Evolutionary conservation across 1,140 invertebrate species (phyloP).

Genomic region (Cephus cinctus): DNA sequence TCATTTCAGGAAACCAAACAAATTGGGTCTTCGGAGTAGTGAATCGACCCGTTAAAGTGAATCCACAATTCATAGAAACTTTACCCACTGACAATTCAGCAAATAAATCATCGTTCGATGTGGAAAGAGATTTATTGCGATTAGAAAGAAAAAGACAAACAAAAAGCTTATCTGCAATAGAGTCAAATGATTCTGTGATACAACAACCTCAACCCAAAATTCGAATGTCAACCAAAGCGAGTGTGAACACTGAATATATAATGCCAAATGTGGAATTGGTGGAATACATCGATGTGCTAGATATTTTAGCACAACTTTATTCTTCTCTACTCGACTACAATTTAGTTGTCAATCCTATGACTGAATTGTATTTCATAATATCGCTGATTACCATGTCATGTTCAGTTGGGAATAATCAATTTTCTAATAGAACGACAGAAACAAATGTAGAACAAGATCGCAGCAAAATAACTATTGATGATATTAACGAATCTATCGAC

Average conservation of each 20-base stretch:
- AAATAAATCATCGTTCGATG: conserved; percentile 32
- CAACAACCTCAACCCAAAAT: too few species aligned
- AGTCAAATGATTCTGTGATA: conserved; percentile 10
- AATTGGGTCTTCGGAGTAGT: conserved; percentile 35
- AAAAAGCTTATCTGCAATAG: conserved; percentile 10
- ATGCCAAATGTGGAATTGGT: conserved; percentile 41
- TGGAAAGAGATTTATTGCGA: conserved; percentile 39
- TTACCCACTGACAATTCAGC: conserved; percentile 28
- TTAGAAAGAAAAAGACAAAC: conserved; percentile 39
- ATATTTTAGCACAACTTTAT: conserved; percentile 54
- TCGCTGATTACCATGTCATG: conserved; percentile 51
- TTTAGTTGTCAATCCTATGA: conserved; percentile 59
- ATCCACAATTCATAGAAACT: conserved; percentile 39
- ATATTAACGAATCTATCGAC: conserved; percentile 4
- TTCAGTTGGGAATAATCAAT: conserved; percentile 11
- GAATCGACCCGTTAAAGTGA: conserved; percentile 29
- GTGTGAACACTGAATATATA: too few species aligned
- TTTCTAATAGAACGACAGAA: not conserved
- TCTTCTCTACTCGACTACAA: conserved; percentile 47
- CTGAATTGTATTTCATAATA: conserved; percentile 63
- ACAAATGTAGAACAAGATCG: not conserved
- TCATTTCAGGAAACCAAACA: conserved; percentile 24
- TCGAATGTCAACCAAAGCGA: too few species aligned
- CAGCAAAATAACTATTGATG: not conserved
- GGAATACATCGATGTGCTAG: conserved; percentile 43